A percentile compares a stretch with the other conserved stretches of the same genome.
Evolutionary conservation across 2,113 vertebrate genomes (phyloP).

Genomic region (Cepphus grylle): DNA sequence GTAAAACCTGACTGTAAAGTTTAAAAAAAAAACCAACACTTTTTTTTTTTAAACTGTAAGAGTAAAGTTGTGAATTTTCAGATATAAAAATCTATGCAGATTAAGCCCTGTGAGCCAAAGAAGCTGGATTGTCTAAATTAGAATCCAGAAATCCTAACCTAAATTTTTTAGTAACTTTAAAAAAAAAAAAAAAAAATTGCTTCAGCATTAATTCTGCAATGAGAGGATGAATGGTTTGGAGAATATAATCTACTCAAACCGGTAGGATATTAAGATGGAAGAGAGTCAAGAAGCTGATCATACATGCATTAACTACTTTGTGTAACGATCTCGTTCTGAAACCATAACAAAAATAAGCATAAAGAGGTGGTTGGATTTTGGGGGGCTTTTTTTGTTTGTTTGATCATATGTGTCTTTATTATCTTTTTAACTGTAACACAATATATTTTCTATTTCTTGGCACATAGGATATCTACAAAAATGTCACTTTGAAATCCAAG

Average conservation of each 20-base stretch:
- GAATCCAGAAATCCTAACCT: not conserved
- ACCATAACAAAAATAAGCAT: not conserved
- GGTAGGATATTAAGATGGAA: not conserved
- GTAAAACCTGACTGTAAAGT: not conserved
- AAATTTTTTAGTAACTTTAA: not conserved
- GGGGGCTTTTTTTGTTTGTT: not conserved
- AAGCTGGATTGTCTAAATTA: not conserved
- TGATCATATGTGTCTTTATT: not conserved
- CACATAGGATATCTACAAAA: not conserved
- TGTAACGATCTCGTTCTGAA: not conserved
- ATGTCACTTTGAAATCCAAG: not conserved
- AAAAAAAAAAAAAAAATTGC: not conserved
- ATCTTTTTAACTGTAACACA: not conserved
- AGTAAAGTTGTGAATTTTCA: not conserved
- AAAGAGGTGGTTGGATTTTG: not conserved
- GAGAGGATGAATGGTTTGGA: not conserved
- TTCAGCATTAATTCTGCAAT: not conserved
- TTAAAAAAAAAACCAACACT: not conserved
- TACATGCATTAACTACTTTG: not conserved
- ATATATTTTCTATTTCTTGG: not conserved
- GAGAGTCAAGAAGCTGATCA: not conserved
- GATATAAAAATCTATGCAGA: not conserved
- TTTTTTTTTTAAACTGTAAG: not conserved
- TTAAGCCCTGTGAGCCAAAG: not conserved
- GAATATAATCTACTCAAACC: not conserved